A percentile compares a stretch with the other conserved stretches of the same genome.
These are phyloP conservation scores for Sminthopsis crassicaudata DNA, from an alignment of 2,113 vertebrate genomes.

Conservation along the genomic window DNA sequence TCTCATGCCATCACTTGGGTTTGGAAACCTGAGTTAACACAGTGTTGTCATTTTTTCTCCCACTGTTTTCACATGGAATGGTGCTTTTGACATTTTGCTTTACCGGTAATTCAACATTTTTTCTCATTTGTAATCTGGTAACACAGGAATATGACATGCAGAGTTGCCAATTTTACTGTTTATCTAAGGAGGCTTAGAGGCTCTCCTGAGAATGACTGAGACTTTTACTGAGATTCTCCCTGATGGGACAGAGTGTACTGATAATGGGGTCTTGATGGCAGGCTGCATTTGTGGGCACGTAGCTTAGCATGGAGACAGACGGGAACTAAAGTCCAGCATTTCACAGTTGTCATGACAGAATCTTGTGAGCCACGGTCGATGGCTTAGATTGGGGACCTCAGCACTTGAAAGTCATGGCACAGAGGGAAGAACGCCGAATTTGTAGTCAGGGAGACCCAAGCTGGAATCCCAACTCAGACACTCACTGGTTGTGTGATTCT, in stretches of 20 bases:
- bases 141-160: constrained; percentile 27
- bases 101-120: constrained; percentile 44
- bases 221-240: neutral
- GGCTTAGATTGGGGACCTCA: neutral
- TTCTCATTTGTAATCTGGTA: constrained; percentile 36
- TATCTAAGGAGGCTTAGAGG: constrained; percentile 14
- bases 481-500: neutral
- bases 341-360: neutral
- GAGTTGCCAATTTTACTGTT: constrained; percentile 42
- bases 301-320: neutral
- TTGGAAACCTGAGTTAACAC: constrained; percentile 37
- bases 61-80: constrained; percentile 22
- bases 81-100: constrained; percentile 32
- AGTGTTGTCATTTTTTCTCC: neutral
- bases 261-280: neutral
- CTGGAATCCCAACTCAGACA: neutral
- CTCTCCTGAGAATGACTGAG: neutral
- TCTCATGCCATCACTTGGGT: constrained; percentile 34
- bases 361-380: neutral
- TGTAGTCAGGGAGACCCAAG: neutral
- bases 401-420: neutral
- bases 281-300: neutral
- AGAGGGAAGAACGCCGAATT: neutral
- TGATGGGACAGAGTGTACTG: neutral
- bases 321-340: neutral